Evolutionary conservation across 2,888 invertebrate species (phyloP), one percentile per base, ranked within the genome.

Genomic region (Mesorhabditis spiculigera): DNA sequence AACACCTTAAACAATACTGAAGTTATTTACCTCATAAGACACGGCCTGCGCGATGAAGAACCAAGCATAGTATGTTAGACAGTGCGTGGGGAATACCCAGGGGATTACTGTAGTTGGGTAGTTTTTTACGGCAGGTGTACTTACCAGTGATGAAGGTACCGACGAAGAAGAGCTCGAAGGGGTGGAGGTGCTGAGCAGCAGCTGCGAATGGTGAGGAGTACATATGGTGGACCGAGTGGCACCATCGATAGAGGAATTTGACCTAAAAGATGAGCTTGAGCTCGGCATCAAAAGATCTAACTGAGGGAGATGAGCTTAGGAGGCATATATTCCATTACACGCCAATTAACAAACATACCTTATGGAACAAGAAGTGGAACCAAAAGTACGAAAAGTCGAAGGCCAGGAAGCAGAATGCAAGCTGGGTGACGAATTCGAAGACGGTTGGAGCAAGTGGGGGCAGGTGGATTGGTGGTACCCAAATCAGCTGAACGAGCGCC

Each of bases 141-240:
- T 28, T 50, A 3, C 58, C 85, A n/a, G 88, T 88, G 72, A 87
- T 87, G 74, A 87, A 86, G 70, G 87, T 84, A 10, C 86, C 88
- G 4, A 88, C 87, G 16, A 86, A 86, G 75, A 88, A 84, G 62
- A 88, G 84, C 82, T 88, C 88, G 85, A 88, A 88, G 0, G 88
- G 88, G 74, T 88, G 88, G 5, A 88, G 84, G 76, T 88, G 88
- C 79, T 88, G 87, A 5, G 88, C 87, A 10, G 87, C 86, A 82
- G 87, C 87, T 67, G 86, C 82, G 74, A 87, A 87, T 10, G 88
- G 87, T 5, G 85, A 82, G 70, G 85, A 82, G 84, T 88, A 88
- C 74, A 87, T 86, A 81, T 88, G 88, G 73, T 88, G 88, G 13
- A 88, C 81, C 0, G 87, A 85, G 76, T 88, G 88, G 68, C 88